Percentiles rank a stretch among this genome's conserved stretches.
These are phyloP conservation scores for Nothobranchius kuhntae DNA, from an alignment of 2,113 vertebrate genomes.

Conservation along the genomic window DNA sequence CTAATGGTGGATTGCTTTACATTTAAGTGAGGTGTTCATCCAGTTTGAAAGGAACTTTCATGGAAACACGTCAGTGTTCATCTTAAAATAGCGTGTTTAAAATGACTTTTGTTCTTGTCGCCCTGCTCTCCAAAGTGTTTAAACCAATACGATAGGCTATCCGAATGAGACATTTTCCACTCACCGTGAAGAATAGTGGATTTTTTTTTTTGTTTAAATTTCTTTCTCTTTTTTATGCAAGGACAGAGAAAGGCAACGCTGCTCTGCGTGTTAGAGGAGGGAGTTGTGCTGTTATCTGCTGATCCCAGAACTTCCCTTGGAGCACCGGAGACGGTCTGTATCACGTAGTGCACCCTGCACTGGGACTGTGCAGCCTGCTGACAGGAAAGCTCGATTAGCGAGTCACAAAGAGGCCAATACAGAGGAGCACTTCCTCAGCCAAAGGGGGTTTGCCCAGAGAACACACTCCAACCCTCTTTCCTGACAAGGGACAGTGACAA, in stretches of 20 bases:
- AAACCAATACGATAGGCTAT: slow-evolving; percentile 43
- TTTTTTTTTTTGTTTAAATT: slow-evolving; percentile 48
- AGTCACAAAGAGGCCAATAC: slow-evolving; percentile 81
- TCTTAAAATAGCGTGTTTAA: too few species aligned
- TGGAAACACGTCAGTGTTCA: too few species aligned
- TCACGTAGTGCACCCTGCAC: slow-evolving; percentile 73
- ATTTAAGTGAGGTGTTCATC: too few species aligned
- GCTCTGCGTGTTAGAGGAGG: slow-evolving; percentile 73
- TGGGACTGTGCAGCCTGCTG: slow-evolving; percentile 74
- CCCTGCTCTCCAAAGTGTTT: slow-evolving; percentile 1
- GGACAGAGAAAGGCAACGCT: slow-evolving; percentile 49
- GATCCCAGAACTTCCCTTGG: slow-evolving; percentile 91
- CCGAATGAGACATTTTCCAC: slow-evolving; percentile 32
- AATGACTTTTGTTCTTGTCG: not conserved
- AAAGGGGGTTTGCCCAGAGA: slow-evolving; percentile 75
- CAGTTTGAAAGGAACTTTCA: too few species aligned
- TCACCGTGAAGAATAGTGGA: slow-evolving; percentile 43
- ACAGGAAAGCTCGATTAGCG: slow-evolving; percentile 87
- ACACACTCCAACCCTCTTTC: slow-evolving; percentile 75
- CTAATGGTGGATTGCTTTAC: too few species aligned
- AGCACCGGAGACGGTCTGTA: slow-evolving; percentile 81
- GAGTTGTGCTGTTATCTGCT: slow-evolving; percentile 85
- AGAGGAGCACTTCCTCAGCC: slow-evolving; percentile 79
- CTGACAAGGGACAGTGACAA: slow-evolving; percentile 75
- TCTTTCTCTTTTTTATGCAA: slow-evolving; percentile 57